Percentiles rank a stretch among this genome's conserved stretches.
phyloP scores from a whole-genome alignment of 2,888 invertebrate genomes.

The Eulithis testata region DNA sequence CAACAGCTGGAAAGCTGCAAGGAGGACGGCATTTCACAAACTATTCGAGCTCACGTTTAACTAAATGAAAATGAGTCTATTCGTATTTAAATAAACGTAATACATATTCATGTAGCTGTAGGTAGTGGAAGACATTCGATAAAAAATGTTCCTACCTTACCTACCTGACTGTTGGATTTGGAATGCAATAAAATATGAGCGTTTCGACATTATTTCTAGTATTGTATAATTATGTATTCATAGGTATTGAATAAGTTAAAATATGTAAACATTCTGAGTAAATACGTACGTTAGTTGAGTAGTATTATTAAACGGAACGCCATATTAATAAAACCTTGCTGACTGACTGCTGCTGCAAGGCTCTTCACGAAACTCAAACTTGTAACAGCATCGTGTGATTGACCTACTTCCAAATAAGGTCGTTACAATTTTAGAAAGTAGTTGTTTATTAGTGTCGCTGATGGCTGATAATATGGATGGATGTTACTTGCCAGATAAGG shows the following conservation, averaged over 20 bases:
- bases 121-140: constrained; percentile 5
- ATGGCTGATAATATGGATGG: background rate
- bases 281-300: constrained; percentile 17
- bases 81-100: constrained; percentile 28
- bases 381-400: background rate
- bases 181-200: constrained; percentile 4
- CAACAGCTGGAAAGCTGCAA: background rate
- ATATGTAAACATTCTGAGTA: constrained; percentile 16
- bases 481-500: constrained; percentile 12
- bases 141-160: background rate
- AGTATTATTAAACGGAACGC: constrained; percentile 9
- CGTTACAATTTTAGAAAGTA: background rate
- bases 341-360: constrained; percentile 18
- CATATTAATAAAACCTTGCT: constrained; percentile 15
- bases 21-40: background rate
- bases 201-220: constrained; percentile 10
- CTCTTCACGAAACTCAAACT: background rate
- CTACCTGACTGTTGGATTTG: background rate
- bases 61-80: constrained; percentile 27
- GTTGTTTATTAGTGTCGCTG: background rate
- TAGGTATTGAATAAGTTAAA: constrained; percentile 23
- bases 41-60: constrained; percentile 10
- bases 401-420: background rate
- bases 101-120: constrained; percentile 5
- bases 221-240: constrained; percentile 13